A percentile compares a stretch with the other conserved stretches of the same genome.
Conservation (phyloP, 2,888 invertebrate genomes). For the Andricus quercusramuli region DNA sequence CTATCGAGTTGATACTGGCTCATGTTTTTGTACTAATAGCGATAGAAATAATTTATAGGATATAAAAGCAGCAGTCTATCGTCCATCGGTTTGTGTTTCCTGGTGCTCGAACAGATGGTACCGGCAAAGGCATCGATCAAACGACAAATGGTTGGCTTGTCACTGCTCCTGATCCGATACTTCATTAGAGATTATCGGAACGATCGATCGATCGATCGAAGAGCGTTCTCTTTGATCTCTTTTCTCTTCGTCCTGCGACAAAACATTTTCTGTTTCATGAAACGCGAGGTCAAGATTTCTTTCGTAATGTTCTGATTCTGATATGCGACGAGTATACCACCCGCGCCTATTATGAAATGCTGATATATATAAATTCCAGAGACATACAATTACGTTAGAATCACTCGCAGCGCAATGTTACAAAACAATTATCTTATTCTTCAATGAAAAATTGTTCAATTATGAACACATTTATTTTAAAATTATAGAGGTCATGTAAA, state of each 20-base stretch:
- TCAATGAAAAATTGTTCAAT: background rate
- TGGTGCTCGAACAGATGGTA: constrained; percentile 37
- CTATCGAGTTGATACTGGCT: constrained; percentile 34
- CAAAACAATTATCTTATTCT: background rate
- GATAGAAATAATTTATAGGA: constrained; percentile 34
- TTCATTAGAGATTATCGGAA: constrained; percentile 39
- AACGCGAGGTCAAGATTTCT: constrained; percentile 59
- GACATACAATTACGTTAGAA: constrained; percentile 27
- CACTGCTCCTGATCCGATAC: constrained; percentile 27
- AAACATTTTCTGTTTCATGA: constrained; percentile 54
- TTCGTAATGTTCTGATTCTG: constrained; percentile 60
- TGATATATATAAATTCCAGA: constrained; percentile 56
- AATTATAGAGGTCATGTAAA: too few species aligned
- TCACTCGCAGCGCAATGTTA: background rate
- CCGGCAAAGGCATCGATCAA: constrained; percentile 26
- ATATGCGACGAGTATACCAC: constrained; percentile 61
- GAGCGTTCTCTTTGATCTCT: constrained; percentile 27
- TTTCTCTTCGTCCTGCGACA: constrained; percentile 47
- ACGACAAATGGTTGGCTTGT: constrained; percentile 21
- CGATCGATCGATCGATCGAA: constrained; percentile 6
- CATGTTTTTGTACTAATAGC: constrained; percentile 33
- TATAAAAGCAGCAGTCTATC: constrained; percentile 17
- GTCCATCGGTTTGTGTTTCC: constrained; percentile 35
- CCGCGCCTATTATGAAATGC: constrained; percentile 65
- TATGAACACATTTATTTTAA: too few species aligned